Percentiles rank a stretch among this genome's conserved stretches.
These are phyloP conservation scores for Drosophila nigrodunni DNA, from an alignment of 1,140 invertebrate species.

Conservation along the genomic window DNA sequence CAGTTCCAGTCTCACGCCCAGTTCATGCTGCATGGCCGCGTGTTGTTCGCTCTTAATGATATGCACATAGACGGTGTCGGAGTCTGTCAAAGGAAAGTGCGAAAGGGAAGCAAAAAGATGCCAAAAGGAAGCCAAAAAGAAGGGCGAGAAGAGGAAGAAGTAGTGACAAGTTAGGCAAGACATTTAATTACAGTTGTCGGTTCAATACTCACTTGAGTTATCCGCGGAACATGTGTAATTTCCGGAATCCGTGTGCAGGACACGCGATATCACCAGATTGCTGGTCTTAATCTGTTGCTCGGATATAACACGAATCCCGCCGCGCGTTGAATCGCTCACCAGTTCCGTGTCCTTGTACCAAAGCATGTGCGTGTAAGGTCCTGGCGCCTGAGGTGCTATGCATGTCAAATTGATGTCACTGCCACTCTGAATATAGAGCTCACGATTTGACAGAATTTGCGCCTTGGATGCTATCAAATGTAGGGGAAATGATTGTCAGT, in stretches of 20 bases:
- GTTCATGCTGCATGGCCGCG: slow-evolving; percentile 87
- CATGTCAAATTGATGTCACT: slow-evolving; percentile 96
- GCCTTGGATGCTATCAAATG: slow-evolving; percentile 92
- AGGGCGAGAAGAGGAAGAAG: neutral
- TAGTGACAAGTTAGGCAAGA: slow-evolving; percentile 4
- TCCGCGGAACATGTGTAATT: slow-evolving; percentile 94
- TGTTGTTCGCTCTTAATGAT: slow-evolving; percentile 87
- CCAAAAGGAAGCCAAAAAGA: too few relatives aligned
- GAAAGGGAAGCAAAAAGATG: neutral
- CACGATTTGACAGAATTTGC: slow-evolving; percentile 93
- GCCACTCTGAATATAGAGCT: slow-evolving; percentile 94
- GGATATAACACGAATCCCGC: slow-evolving; percentile 93
- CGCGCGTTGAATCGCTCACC: slow-evolving; percentile 94
- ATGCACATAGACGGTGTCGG: slow-evolving; percentile 86
- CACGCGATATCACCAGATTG: slow-evolving; percentile 92
- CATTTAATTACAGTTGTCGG: slow-evolving; percentile 14
- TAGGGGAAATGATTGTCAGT: slow-evolving; percentile 28
- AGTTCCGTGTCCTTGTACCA: slow-evolving; percentile 95
- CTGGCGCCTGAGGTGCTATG: slow-evolving; percentile 92
- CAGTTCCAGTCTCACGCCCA: slow-evolving; percentile 64
- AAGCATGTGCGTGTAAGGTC: slow-evolving; percentile 95
- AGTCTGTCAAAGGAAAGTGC: slow-evolving; percentile 69
- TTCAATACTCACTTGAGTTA: slow-evolving; percentile 86
- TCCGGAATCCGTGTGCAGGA: slow-evolving; percentile 91
- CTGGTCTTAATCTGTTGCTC: slow-evolving; percentile 94